Percentiles rank a stretch among this genome's conserved stretches.
These are phyloP conservation scores for Xiphophorus hellerii DNA, from an alignment of 2,113 vertebrate genomes.

Conservation along the genomic window DNA sequence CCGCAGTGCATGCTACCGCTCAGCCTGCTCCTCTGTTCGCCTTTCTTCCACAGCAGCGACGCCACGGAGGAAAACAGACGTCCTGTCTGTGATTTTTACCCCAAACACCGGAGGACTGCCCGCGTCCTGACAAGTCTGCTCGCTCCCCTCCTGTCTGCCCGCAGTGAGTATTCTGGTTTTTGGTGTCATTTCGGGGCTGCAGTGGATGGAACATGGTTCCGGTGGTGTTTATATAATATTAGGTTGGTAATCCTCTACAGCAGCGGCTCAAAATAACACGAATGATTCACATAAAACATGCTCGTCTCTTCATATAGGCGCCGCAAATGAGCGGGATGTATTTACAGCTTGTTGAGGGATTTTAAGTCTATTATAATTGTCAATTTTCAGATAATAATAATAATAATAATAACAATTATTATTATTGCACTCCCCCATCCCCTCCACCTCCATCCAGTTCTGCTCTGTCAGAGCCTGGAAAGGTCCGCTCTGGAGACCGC, in stretches of 20 bases:
- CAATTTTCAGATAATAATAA: no score
- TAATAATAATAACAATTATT: no score
- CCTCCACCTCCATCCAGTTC: constrained; percentile 13
- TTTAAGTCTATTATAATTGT: constrained; percentile 45
- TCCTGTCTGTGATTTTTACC: constrained; percentile 22
- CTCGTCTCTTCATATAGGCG: not conserved
- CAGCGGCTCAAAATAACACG: not conserved
- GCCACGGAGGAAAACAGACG: constrained; percentile 48
- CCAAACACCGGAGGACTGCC: constrained; percentile 12
- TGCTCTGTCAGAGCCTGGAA: constrained; percentile 33
- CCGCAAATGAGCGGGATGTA: not conserved
- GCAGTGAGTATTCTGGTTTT: constrained; percentile 66
- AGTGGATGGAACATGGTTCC: constrained; percentile 66
- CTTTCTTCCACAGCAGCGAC: constrained; percentile 49
- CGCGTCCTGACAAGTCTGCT: not conserved
- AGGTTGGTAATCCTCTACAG: constrained; percentile 34
- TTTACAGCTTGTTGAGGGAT: constrained; percentile 13
- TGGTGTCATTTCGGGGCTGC: constrained; percentile 41
- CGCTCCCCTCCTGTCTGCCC: not conserved
- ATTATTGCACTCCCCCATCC: no score
- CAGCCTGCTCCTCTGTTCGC: constrained; percentile 28
- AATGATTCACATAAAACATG: not conserved
- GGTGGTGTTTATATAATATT: constrained; percentile 75
- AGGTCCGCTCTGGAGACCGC: constrained; percentile 48
- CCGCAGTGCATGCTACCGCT: constrained; percentile 62